A percentile compares a stretch with the other conserved stretches of the same genome.
Conservation (phyloP, 2,888 invertebrate genomes). For the Ephialtes manifestator region DNA sequence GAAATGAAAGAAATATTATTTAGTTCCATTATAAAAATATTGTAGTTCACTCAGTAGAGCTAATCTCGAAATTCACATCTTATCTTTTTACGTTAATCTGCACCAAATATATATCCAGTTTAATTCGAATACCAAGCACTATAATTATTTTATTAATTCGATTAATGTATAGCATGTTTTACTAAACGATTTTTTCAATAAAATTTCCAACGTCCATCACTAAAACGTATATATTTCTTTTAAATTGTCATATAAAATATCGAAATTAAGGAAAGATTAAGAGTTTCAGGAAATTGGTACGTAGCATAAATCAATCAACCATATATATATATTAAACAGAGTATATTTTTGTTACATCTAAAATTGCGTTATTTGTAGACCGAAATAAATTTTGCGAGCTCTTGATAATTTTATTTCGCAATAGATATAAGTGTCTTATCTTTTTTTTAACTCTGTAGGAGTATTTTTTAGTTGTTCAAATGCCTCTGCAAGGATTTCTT, state of each 20-base stretch:
- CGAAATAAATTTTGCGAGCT: not conserved
- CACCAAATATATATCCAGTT: too few species aligned
- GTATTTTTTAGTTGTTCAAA: not conserved
- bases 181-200: not conserved
- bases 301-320: not conserved
- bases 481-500: constrained; percentile 1
- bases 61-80: not conserved
- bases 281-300: not conserved
- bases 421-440: not conserved
- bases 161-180: not conserved
- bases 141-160: not conserved
- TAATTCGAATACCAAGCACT: not conserved
- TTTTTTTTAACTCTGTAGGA: not conserved
- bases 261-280: not conserved
- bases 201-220: not conserved
- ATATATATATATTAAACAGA: not conserved
- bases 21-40: not conserved
- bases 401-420: not conserved
- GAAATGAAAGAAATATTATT: too few species aligned
- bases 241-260: not conserved
- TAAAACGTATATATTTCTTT: not conserved
- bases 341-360: not conserved
- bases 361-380: not conserved
- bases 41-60: not conserved
- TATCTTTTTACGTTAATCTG: not conserved